phyloP scores from a whole-genome alignment of 2,113 vertebrate species.

The Romanogobio albipinnatus region DNA sequence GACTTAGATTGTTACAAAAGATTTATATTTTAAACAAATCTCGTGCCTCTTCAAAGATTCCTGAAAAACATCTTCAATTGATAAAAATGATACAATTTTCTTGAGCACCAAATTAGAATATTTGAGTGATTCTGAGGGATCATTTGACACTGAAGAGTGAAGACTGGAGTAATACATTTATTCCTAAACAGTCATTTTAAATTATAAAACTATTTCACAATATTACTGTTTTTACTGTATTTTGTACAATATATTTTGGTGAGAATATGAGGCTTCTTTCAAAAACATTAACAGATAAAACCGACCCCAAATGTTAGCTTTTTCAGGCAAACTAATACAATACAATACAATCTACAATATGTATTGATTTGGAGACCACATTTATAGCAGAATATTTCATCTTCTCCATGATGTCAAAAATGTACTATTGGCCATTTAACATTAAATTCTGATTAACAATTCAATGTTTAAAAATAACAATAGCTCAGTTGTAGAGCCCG shows the following conservation, averaged over 20 bases:
- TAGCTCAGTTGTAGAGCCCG: background rate
- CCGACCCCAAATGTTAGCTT: background rate
- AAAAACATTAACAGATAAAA: background rate
- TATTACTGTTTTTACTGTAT: background rate
- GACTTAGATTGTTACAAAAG: no score
- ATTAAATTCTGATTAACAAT: background rate
- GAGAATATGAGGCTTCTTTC: background rate
- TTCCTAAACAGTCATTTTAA: background rate
- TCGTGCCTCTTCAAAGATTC: no score
- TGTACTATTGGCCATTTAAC: background rate
- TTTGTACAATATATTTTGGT: background rate
- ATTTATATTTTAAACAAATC: no score
- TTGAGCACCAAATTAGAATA: background rate
- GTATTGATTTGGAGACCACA: background rate
- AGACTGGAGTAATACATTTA: background rate
- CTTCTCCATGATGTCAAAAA: background rate
- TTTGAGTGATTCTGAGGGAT: background rate
- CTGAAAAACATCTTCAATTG: no score
- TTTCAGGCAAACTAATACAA: no score
- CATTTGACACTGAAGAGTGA: background rate
- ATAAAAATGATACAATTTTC: background rate
- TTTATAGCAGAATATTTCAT: background rate
- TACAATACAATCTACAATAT: background rate
- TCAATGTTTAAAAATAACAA: background rate
- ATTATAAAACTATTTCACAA: background rate